Conservation (phyloP, 2,113 vertebrate genomes). For the Perca fluviatilis region DNA sequence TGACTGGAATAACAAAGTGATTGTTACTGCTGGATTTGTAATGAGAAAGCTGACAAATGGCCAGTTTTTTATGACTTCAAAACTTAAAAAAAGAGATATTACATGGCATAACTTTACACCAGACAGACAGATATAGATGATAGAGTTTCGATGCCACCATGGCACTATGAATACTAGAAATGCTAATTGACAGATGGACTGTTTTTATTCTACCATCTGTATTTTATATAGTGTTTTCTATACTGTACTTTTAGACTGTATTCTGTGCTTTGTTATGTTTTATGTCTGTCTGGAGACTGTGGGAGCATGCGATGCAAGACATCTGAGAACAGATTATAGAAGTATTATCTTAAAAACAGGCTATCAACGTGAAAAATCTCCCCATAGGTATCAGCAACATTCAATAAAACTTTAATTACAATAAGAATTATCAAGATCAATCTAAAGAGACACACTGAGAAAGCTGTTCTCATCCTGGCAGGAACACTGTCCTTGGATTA, state of each 20-base stretch:
- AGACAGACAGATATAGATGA: no score
- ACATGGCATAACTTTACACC: background rate
- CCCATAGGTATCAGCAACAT: background rate
- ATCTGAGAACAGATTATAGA: background rate
- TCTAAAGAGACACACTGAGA: background rate
- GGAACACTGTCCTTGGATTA: conserved; percentile 23
- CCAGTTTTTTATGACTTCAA: no score
- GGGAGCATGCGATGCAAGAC: background rate
- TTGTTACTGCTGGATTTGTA: background rate
- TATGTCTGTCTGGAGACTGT: background rate
- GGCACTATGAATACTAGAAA: background rate
- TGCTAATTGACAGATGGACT: background rate
- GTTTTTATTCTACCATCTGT: background rate
- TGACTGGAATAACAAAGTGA: background rate
- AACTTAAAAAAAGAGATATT: no score
- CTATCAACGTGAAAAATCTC: background rate
- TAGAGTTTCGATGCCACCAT: background rate
- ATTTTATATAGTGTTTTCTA: background rate
- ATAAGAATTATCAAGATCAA: background rate
- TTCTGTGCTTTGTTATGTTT: background rate
- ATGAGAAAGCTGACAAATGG: no score
- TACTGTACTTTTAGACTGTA: no score
- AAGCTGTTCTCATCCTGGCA: background rate
- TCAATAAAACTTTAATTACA: background rate
- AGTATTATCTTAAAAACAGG: background rate